These are phyloP conservation scores for Zoanthus solanderi DNA, from an alignment of 92 coral and sea anemone genomes.

Conservation along the genomic window DNA sequence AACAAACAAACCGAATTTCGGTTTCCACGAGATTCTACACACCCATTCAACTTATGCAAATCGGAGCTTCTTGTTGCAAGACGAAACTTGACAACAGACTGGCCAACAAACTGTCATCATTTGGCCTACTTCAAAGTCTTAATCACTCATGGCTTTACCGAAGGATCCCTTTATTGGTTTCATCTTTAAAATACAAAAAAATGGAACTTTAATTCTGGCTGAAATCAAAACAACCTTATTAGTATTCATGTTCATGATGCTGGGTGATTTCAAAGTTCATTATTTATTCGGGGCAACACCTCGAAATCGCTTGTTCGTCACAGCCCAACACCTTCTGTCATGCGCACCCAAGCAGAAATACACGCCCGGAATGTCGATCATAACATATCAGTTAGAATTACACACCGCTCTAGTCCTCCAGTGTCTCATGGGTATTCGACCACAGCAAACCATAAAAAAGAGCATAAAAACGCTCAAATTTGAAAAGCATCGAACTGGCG, in stretches of 20 bases:
- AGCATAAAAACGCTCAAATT: too few relatives aligned
- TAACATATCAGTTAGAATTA: too few relatives aligned
- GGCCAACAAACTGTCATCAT: constrained; percentile 2
- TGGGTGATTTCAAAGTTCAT: not conserved
- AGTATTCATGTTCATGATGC: constrained; percentile 2
- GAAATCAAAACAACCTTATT: not conserved
- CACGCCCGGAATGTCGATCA: constrained; percentile 5
- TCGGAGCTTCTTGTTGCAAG: constrained; percentile 9
- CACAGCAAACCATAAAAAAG: too few relatives aligned
- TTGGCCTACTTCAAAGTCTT: not conserved
- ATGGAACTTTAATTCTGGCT: constrained; percentile 18
- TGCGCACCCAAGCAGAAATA: not conserved
- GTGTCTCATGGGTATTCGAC: too few relatives aligned
- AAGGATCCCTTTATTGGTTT: not conserved
- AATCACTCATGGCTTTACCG: not conserved
- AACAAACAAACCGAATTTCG: not conserved
- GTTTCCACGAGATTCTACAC: constrained; percentile 5
- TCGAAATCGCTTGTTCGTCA: not conserved
- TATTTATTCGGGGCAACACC: constrained; percentile 7
- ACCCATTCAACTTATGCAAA: not conserved
- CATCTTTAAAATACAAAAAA: constrained; percentile 3
- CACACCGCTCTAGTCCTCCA: too few relatives aligned
- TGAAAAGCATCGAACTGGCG: not conserved
- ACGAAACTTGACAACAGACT: not conserved
- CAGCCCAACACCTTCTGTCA: constrained; percentile 10